A percentile compares a stretch with the other conserved stretches of the same genome.
Evolutionary conservation across 2,888 invertebrate species (phyloP).

Genomic region (Cyrtodaria siliqua): DNA sequence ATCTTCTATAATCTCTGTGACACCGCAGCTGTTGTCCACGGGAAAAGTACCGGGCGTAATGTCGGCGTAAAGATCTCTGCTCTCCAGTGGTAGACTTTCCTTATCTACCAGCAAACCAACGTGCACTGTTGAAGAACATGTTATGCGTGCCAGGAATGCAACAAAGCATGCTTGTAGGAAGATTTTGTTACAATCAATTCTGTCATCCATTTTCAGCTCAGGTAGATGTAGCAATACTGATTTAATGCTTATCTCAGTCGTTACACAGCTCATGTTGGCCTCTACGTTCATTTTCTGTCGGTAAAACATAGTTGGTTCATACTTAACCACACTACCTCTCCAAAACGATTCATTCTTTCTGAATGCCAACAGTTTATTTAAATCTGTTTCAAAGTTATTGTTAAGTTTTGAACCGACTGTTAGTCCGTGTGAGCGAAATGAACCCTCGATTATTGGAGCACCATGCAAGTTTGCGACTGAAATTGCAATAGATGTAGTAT

Average conservation of each 20-base stretch:
- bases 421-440: conserved; percentile 49
- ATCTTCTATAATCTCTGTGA: conserved; percentile 34
- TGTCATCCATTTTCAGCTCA: conserved; percentile 9
- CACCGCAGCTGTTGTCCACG: conserved; percentile 42
- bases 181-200: conserved; percentile 9
- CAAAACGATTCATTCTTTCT: conserved; percentile 70
- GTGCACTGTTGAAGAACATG: conserved; percentile 62
- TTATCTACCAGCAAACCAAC: conserved; percentile 69
- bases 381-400: conserved; percentile 22
- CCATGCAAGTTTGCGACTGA: conserved; percentile 66
- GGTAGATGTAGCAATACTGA: conserved; percentile 37
- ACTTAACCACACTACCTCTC: conserved; percentile 58
- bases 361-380: conserved; percentile 36
- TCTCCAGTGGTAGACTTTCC: conserved; percentile 33
- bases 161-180: conserved; percentile 63
- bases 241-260: conserved; percentile 52
- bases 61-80: conserved; percentile 56
- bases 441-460: conserved; percentile 31
- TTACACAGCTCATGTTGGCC: conserved; percentile 64
- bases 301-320: conserved; percentile 72
- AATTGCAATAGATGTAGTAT: conserved; percentile 48
- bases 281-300: conserved; percentile 72
- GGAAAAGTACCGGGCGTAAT: conserved; percentile 68
- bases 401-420: conserved; percentile 42
- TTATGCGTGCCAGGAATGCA: conserved; percentile 68